Base-by-base conservation (phyloP, 2,113 vertebrate species). In the Onychostruthus taczanowskii region DNA sequence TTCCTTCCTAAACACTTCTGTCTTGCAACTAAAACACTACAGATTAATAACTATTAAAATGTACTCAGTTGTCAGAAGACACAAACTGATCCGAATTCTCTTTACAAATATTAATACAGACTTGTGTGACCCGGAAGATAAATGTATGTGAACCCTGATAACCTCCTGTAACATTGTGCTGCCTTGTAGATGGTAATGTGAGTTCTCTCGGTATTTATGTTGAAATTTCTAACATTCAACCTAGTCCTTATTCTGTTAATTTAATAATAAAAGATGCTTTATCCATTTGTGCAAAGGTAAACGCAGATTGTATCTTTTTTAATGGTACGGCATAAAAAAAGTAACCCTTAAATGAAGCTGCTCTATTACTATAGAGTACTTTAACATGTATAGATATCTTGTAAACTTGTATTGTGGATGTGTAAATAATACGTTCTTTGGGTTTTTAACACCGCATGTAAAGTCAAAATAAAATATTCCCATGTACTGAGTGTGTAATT, bases 371-470 rank as follows among this genome's bases (percentile, higher is more conserved):
- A 98, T 98, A 98, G 98, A 99, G 98, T 99, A 98, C 99, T 98
- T 99, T 98, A 99, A 98, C 98, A 97, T 98, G 98, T 99, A 98
- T 99, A 99, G 99, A 99, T 99, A 99, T 98, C 98, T 98, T 99
- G 98, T 99, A 99, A 99, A 99, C 98, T 98, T 99, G 99, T 99
- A 99, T 99, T 99, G 99, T 99, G 99, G 99, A 99, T 98, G 98
- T 99, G 99, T 99, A 99, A 99, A 99, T 99, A 99, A 98, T 99
- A 98, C 97, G 97, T 98, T 98, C 98, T 98, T 99, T 99, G 98
- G 98, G 98, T 99, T 99, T 99, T 99, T 99, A 99, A 99, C 99
- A 99, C 98, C 95, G 99, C 99, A 99, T 99, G 99, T 99, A 99
- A 99, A 99, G 99, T 99, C 98, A 98, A 99, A 99, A 99, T 99